Evolutionary conservation across 1,140 invertebrate species (phyloP), one percentile per base, ranked within the genome.

Genomic region (Scaptomyza pallida): DNA sequence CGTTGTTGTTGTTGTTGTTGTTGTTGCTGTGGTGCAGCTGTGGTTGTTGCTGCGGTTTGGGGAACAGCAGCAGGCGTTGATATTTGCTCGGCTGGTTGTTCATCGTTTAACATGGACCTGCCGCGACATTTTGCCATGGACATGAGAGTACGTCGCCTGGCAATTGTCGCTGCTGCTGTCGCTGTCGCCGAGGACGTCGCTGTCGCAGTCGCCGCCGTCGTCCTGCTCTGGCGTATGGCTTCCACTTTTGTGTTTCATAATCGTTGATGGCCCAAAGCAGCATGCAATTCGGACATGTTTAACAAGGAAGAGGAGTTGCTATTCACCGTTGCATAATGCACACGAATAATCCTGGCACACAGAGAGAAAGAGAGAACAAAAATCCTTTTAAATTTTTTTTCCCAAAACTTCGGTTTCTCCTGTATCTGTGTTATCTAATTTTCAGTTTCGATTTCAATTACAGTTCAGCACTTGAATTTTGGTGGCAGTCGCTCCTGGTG

Each of bases 241-340:
- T 82, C 78, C 78, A 82, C 78, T 63, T 86, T 85, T 75, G 77
- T 64, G 74, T 85, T 85, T 85, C 81, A 85, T 85, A 85, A 86
- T 85, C 85, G 61, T 67, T 68, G 59, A 68, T 76, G 75, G 35
- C 64, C 48, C 47, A 43, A 55, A 48, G 55, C 69, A 55, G 69
- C 50, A 52, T 72, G 55, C 47, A n/a, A 12, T 5, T 57, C 63
- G 50, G 62, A 74, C 64, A 77, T 78, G 52, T 30, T 70, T 72
- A 48, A 48, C 45, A 43, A 43, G 13, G 33, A 30, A 9, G 6
- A 9, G 6, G 26, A 59, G 40, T 26, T n/a, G 10, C 33, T 59
- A 10, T 26, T n/a, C 35, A 60, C 19, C 48, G 57, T 72, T 80
- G 78, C 78, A 80, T 80, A 80, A 80, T 80, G 37, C 9, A 8